Evolutionary conservation across 2,797 vertebrate genomes (phyloP).

Genomic region (Melanotaenia parkinsoni): DNA sequence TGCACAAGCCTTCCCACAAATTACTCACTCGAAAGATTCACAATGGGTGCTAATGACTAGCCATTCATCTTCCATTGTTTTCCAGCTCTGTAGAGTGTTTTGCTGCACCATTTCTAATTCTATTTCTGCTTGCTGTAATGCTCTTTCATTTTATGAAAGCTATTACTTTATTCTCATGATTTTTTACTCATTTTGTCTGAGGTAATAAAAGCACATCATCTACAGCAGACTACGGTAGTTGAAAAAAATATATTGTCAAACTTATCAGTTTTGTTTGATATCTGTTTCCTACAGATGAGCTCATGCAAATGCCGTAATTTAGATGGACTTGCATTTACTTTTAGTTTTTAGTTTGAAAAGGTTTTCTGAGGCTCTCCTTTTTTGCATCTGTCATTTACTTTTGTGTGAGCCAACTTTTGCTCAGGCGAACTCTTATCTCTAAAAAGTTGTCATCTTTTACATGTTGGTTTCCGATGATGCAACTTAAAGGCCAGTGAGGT

Average conservation of each 20-base stretch:
- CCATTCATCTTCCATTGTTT: conserved; percentile 70
- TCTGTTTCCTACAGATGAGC: conserved; percentile 36
- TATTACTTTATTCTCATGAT: conserved; percentile 37
- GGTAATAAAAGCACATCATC: conserved; percentile 36
- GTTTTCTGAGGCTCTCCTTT: conserved; percentile 19
- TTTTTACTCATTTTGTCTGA: conserved; percentile 38
- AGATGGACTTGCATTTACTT: conserved; percentile 28
- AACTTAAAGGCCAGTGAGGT: conserved; percentile 63
- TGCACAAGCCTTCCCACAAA: conserved; percentile 73
- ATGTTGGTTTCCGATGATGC: conserved; percentile 62
- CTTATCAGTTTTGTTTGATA: conserved; percentile 31
- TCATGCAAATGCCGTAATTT: conserved; percentile 45
- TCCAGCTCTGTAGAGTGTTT: conserved; percentile 52
- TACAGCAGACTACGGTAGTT: conserved; percentile 10
- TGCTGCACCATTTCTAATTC: conserved; percentile 48
- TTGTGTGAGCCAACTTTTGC: conserved; percentile 1
- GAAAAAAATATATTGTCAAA: conserved; percentile 28
- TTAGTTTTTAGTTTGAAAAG: conserved; percentile 29
- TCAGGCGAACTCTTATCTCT: conserved; percentile 20
- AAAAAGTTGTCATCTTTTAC: conserved; percentile 39
- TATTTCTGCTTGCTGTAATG: conserved; percentile 42
- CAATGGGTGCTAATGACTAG: conserved; percentile 72
- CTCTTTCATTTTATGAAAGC: conserved; percentile 38
- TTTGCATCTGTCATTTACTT: conserved; percentile 13
- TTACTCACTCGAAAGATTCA: conserved; percentile 73